Evolutionary conservation across 1,140 invertebrate species (phyloP), one percentile per base, ranked within the genome.

Genomic region (Marisa cornuarietis): DNA sequence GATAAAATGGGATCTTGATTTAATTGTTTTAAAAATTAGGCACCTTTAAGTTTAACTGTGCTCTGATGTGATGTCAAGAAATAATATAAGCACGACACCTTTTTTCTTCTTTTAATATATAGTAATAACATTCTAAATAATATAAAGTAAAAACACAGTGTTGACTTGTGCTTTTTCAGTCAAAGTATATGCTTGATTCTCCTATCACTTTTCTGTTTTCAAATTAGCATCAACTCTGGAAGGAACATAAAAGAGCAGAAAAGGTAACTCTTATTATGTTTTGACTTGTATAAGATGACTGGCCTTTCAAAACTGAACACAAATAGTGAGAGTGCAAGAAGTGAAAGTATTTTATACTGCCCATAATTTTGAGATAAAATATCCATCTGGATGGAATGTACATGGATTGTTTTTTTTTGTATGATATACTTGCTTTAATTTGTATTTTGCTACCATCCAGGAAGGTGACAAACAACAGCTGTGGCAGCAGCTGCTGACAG

Each of bases 401-500:
- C 18, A 52, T 20, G 9, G 0, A 1, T 20, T 42, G 26, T 65
- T 63, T 26, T 63, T 42, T 68, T 71, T n/a, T 31, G 8, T 22
- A 6, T 42, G 11, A 22, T 22, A 78, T 75, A 22, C n/a, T 13
- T 79, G 73, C 58, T 76, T 73, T 62, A 49, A 52, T 18, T 42
- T 24, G 31, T 51, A 4, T 73, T 81, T 31, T 76, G 31, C 74
- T 24, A 61, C 74, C 20, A 69, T 82, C 26, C 24, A 85, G 82
- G 79, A 61, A 51, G 62, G 24, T 9, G 61, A 77, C 22, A 85
- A 84, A 76, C 77, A 82, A 49, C 69, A 9, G 14, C 16, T 85
- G 11, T 76, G 80, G 58, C 71, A 83, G 69, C 65, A 85, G n/a
- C 79, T 87, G 52, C 52, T 83, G 18, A 18, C 58, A 22, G 83